Evolutionary conservation across 2,888 invertebrate genomes (phyloP).

Genomic region (Nephrotoma guestfalica): DNA sequence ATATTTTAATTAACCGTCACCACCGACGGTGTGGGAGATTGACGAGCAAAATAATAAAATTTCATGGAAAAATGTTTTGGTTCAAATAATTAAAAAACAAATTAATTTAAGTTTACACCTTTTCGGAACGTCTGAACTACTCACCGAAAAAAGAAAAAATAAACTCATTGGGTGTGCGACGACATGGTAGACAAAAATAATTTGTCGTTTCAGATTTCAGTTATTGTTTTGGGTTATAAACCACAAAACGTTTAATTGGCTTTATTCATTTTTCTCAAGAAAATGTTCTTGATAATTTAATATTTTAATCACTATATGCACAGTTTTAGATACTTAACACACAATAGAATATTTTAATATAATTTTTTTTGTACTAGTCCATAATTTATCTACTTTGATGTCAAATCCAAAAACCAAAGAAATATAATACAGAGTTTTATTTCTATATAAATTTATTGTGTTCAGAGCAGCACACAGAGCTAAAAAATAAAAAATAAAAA

Average conservation of each 20-base stretch:
- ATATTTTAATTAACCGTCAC: background rate
- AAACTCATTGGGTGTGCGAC: background rate
- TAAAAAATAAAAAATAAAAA: background rate
- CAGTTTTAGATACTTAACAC: background rate
- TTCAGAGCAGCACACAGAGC: background rate
- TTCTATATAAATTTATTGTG: background rate
- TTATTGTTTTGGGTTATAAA: background rate
- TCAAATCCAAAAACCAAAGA: background rate
- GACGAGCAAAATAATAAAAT: background rate
- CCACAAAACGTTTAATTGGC: background rate
- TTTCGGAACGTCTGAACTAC: background rate
- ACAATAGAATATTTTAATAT: background rate
- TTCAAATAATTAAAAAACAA: background rate
- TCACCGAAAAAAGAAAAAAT: background rate
- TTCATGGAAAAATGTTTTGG: background rate
- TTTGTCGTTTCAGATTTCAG: too few relatives aligned
- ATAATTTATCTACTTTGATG: background rate
- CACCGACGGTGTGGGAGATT: background rate
- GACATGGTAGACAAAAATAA: background rate
- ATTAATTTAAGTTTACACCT: background rate
- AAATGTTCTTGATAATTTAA: background rate
- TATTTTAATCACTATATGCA: background rate
- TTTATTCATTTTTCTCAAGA: background rate
- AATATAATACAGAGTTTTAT: background rate
- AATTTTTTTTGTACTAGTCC: background rate